Evolutionary conservation across 1,140 invertebrate genomes (phyloP).

Genomic region (Rhynchophorus ferrugineus): DNA sequence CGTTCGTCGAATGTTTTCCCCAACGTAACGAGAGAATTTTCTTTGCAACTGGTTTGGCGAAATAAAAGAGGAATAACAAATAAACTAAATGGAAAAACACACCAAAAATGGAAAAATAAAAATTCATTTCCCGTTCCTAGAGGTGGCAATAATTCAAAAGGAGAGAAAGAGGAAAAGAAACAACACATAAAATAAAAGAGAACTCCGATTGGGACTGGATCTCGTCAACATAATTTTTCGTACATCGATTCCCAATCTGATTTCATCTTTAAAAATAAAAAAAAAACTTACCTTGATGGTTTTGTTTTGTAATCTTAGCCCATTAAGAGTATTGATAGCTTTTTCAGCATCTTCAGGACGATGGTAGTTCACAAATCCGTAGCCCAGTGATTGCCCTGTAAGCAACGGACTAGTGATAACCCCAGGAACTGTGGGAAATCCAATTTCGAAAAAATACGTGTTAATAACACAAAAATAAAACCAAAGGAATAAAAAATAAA

Average conservation of each 20-base stretch:
- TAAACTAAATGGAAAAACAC: conserved; percentile 14
- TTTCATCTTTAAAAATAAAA: conserved; percentile 13
- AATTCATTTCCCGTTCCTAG: conserved; percentile 8
- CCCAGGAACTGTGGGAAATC: conserved; percentile 34
- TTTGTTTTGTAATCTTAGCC: conserved; percentile 95
- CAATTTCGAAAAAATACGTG: conserved; percentile 33
- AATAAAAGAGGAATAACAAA: conserved; percentile 16
- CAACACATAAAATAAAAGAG: conserved; percentile 14
- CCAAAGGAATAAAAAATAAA: conserved; percentile 18
- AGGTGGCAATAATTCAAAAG: too few species aligned
- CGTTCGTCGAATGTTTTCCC: neutral
- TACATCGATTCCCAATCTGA: conserved; percentile 11
- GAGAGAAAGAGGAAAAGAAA: neutral
- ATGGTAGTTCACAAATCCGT: conserved; percentile 99
- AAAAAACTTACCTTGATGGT: conserved; percentile 86
- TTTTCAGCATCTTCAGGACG: conserved; percentile 94
- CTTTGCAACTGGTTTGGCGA: conserved; percentile 22
- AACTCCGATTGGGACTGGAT: conserved; percentile 16
- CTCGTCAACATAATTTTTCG: neutral
- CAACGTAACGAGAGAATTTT: conserved; percentile 12
- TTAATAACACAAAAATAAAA: conserved; percentile 34
- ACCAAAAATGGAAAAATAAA: conserved; percentile 12
- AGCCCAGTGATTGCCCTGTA: conserved; percentile 95
- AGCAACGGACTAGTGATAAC: conserved; percentile 36
- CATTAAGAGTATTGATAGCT: conserved; percentile 95